phyloP scores from a whole-genome alignment of 2,113 vertebrate genomes.

The Lophochroa leadbeateri region DNA sequence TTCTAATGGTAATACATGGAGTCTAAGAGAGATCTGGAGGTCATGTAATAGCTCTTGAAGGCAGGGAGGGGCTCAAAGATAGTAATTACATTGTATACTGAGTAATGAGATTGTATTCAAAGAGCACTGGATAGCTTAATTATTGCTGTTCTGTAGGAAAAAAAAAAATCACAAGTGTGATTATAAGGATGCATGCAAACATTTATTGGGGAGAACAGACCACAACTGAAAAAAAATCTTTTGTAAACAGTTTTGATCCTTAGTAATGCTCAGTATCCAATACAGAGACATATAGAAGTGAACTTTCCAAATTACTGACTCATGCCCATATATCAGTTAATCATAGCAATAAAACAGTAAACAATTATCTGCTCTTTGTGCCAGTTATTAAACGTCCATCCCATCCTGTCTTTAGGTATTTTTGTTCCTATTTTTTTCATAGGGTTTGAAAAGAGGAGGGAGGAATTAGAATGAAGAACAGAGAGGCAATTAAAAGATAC shows the following conservation, averaged over 20 bases:
- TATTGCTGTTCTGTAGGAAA: neutral
- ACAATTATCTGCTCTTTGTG: neutral
- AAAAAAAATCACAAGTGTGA: neutral
- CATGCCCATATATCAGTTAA: neutral
- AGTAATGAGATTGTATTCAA: slow-evolving; percentile 64
- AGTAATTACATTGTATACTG: slow-evolving; percentile 67
- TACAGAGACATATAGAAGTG: fast-evolving
- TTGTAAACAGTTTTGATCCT: neutral
- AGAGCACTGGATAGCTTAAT: neutral
- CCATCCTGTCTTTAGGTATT: neutral
- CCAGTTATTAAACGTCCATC: neutral
- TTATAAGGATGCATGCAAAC: neutral
- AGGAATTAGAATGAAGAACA: neutral
- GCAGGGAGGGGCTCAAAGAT: slow-evolving; percentile 76
- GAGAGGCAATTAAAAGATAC: neutral
- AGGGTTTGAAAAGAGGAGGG: neutral
- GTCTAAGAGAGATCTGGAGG: slow-evolving; percentile 84
- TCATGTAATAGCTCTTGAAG: slow-evolving; percentile 84
- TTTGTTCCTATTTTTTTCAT: neutral
- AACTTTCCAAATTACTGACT: neutral
- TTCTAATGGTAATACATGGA: slow-evolving; percentile 86
- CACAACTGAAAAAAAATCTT: neutral
- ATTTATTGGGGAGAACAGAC: neutral
- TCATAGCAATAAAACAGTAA: neutral
- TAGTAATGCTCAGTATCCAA: neutral